phyloP scores from a whole-genome alignment of 1,140 invertebrate genomes.

The Homarus americanus region DNA sequence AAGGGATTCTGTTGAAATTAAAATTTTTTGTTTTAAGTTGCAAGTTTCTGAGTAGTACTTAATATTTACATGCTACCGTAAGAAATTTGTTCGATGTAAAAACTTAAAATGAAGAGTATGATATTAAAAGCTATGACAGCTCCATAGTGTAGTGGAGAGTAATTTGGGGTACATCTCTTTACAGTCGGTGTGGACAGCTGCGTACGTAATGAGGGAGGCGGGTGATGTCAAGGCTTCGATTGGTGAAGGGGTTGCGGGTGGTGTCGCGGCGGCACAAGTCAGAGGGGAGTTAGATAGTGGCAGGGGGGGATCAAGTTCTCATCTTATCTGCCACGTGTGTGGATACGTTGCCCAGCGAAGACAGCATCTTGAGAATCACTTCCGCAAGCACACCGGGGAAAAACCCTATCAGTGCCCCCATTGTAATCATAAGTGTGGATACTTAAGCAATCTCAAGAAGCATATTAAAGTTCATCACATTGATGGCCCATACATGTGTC shows the following conservation, averaged over 20 bases:
- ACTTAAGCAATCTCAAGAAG: slow-evolving; percentile 70
- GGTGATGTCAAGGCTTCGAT: slow-evolving; percentile 9
- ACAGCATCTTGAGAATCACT: slow-evolving; percentile 73
- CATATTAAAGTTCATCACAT: slow-evolving; percentile 79
- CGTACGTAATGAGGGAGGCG: slow-evolving; percentile 10
- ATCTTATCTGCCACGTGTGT: slow-evolving; percentile 33
- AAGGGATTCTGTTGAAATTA: no score
- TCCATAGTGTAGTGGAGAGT: slow-evolving; percentile 6
- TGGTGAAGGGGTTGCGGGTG: slow-evolving; percentile 14
- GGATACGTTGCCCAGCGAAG: slow-evolving; percentile 64
- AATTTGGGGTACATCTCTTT: slow-evolving; percentile 60
- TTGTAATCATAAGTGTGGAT: slow-evolving; percentile 55
- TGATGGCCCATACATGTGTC: slow-evolving; percentile 78
- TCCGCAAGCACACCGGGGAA: slow-evolving; percentile 75
- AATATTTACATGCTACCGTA: no score
- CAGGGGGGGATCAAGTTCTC: not conserved
- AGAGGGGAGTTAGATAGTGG: slow-evolving; percentile 24
- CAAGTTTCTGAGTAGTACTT: no score
- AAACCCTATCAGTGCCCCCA: slow-evolving; percentile 73
- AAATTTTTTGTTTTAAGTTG: no score
- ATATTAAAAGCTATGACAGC: no score
- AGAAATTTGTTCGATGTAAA: no score
- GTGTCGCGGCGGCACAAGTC: not conserved
- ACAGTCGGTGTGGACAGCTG: slow-evolving; percentile 53
- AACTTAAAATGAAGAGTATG: no score